Percentiles rank a stretch among this genome's conserved stretches.
phyloP scores from a whole-genome alignment of 2,113 vertebrate genomes.

The Pampusana beccarii region DNA sequence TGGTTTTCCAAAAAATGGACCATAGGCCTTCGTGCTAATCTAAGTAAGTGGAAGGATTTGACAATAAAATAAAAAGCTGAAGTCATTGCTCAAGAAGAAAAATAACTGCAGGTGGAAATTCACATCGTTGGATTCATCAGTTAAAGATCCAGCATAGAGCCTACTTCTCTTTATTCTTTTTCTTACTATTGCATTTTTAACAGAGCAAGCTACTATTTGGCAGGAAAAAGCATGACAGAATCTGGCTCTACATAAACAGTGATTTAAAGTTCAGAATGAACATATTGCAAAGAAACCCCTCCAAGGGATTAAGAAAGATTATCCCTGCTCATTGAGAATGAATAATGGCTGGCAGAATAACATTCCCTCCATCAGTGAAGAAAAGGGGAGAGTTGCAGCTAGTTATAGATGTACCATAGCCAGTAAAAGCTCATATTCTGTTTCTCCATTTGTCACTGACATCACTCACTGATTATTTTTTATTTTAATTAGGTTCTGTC shows the following conservation, averaged over 20 bases:
- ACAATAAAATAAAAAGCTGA: background rate
- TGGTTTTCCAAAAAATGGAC: background rate
- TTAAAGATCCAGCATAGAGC: background rate
- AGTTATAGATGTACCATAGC: constrained; percentile 31
- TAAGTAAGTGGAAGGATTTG: background rate
- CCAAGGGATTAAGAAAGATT: constrained; percentile 46
- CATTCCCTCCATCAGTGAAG: constrained; percentile 49
- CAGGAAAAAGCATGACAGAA: constrained; percentile 40
- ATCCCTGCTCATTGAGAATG: constrained; percentile 10
- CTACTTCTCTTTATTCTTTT: background rate
- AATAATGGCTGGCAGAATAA: constrained; percentile 30
- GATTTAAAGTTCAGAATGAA: constrained; percentile 30
- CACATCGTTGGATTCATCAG: background rate
- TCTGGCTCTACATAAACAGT: background rate
- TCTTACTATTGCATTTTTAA: background rate
- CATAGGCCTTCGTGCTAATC: background rate
- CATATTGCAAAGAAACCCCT: constrained; percentile 42
- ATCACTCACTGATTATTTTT: constrained; percentile 14
- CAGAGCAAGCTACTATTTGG: constrained; percentile 52
- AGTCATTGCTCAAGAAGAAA: background rate
- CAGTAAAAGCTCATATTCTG: constrained; percentile 56
- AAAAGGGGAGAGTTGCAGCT: constrained; percentile 32
- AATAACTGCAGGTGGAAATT: background rate
- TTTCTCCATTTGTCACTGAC: constrained; percentile 58
- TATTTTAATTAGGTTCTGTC: constrained; percentile 58